Evolutionary conservation across 2,797 vertebrate species (phyloP), one percentile per base, ranked within the genome.

Genomic region (Mionectes olivaceus): DNA sequence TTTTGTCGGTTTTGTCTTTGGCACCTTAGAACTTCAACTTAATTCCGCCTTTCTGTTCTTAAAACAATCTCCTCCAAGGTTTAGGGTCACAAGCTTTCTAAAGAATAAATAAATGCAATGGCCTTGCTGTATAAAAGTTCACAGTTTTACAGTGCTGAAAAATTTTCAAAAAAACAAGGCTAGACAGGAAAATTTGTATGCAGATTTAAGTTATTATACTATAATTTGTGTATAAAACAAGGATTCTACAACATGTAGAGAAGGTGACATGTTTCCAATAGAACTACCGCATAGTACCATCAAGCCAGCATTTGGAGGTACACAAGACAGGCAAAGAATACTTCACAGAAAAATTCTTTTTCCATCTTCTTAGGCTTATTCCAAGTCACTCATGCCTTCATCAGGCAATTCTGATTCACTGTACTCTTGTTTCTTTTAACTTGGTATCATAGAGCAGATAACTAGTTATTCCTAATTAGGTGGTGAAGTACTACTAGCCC

Each of bases 1-100:
- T 96, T 97, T 94, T 91, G 52, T 80, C 73, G 24, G 8, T 55
- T 89, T 96, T 87, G 27, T 19, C 71, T 91, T 92, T 80, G 41
- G 89, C 50, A 89, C 19, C 21, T 70, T 68, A 89, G 46, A 39
- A 32, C 28, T 67, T 87, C 33, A 27, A 63, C 44, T 81, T 85
- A 59, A 56, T 75, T 61, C 16, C 12, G 44, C 18, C 10, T 64
- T 75, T 35, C 19, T 91, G 25, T 56, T 41, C n/a, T 78, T 77
- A 65, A 43, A 59, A 70, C 3, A 67, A 10, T 46, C 43, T 94
- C 9, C 7, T 53, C 63, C 55, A 59, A 73, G 22, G 37, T 84
- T 83, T 76, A 69, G 7, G 37, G 10, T 69, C 50, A 80, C n/a
- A 69, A 27, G 60, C 8, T 83, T 81, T 89, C 15, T 17, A 83